These are phyloP conservation scores for Ovis aries DNA, from an alignment of 2,113 vertebrate genomes.

Conservation along the genomic window ARS-UI_Ramb_v3.0 NC_056068.1:25387001-25387500, in stretches of 20 bases:
- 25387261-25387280: neutral
- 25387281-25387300: neutral
- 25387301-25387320: neutral
- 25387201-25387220: neutral
- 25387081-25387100: neutral
- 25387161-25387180: fast-evolving
- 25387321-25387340: neutral
- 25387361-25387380: neutral
- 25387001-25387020: neutral
- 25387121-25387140: neutral
- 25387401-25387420: fast-evolving
- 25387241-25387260: neutral
- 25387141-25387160: neutral
- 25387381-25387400: neutral
- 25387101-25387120: neutral
- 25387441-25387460: neutral
- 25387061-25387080: neutral
- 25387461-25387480: neutral
- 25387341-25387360: fast-evolving
- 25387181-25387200: neutral
- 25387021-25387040: neutral
- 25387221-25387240: neutral
- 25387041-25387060: neutral
- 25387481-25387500: neutral
- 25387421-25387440: neutral